Evolutionary conservation across 2,888 invertebrate species (phyloP), one percentile per base, ranked within the genome.

Genomic region (Palloptera scutellata): DNA sequence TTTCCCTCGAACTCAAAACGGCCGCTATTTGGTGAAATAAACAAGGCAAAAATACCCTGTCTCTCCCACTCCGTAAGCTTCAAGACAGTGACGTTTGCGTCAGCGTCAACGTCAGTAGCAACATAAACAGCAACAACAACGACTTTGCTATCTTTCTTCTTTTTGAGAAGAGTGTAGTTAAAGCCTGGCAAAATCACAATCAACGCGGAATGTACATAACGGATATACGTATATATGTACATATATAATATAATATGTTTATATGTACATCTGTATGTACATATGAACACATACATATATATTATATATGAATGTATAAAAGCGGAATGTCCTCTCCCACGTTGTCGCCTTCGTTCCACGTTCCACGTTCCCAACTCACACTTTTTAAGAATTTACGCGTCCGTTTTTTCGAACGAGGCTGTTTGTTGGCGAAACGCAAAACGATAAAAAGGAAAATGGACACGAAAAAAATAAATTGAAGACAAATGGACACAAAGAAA

Each of bases 401-500:
- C 64, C 55, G 45, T 66, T 67, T 67, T 64, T 65, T 69, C 43
- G 54, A 40, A 12, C 60, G 64, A 64, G 68, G 68, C 64, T 61
- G 68, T 66, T 62, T 66, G 69, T 57, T 68, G 66, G 68, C 15
- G 51, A 62, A 70, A 69, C 61, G 67, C 58, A 48, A 63, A 63
- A 65, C 60, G 65, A 67, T 67, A 67, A 65, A 67, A 64, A 65
- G 58, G 58, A 70, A 70, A 72, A 70, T 67, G 55, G 61, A 68
- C 66, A 68, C 64, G 54, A 55, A 61, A 59, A 30, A 72, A 64
- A 62, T 69, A 67, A 58, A 71, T 70, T 70, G 68, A 73, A 71
- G 72, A 71, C 70, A 71, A 72, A 72, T 72, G 70, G 68, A 70
- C 67, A 70, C 52, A 68, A 69, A 64, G 66, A 69, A 67, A 72